Evolutionary conservation across 2,797 vertebrate species (phyloP).

Genomic region (Podargus strigoides): DNA sequence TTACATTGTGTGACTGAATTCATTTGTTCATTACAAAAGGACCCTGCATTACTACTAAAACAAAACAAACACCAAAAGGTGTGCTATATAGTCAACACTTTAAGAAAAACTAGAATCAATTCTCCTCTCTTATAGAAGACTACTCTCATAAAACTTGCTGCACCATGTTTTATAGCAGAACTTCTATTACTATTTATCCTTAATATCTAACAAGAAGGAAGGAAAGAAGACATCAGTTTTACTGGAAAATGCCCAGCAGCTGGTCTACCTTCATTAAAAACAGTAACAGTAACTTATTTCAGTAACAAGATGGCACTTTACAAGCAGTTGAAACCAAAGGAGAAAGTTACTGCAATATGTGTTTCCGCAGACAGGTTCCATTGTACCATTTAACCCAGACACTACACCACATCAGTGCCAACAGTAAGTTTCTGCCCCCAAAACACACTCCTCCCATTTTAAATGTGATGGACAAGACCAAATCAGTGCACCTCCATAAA

Average conservation of each 20-base stretch:
- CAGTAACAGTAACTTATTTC: background rate
- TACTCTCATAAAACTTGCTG: background rate
- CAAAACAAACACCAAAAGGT: background rate
- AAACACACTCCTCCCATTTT: background rate
- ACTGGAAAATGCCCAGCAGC: background rate
- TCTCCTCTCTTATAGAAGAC: background rate
- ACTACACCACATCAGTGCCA: background rate
- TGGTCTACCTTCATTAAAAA: background rate
- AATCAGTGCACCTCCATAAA: background rate
- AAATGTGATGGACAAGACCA: fast-evolving
- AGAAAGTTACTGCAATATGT: background rate
- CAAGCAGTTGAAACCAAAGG: background rate
- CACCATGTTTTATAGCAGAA: background rate
- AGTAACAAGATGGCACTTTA: background rate
- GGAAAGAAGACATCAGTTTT: background rate
- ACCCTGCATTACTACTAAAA: background rate
- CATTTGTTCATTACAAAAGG: background rate
- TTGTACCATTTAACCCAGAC: background rate
- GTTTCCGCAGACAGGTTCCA: background rate
- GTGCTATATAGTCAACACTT: too few relatives aligned
- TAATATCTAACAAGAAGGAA: background rate
- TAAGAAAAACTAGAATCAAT: background rate
- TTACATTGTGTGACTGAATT: background rate
- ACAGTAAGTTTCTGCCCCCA: background rate
- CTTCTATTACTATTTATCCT: background rate